These are phyloP conservation scores for Melipona quadrifasciata DNA, from an alignment of 1,140 invertebrate genomes.

Conservation along the genomic window DNA sequence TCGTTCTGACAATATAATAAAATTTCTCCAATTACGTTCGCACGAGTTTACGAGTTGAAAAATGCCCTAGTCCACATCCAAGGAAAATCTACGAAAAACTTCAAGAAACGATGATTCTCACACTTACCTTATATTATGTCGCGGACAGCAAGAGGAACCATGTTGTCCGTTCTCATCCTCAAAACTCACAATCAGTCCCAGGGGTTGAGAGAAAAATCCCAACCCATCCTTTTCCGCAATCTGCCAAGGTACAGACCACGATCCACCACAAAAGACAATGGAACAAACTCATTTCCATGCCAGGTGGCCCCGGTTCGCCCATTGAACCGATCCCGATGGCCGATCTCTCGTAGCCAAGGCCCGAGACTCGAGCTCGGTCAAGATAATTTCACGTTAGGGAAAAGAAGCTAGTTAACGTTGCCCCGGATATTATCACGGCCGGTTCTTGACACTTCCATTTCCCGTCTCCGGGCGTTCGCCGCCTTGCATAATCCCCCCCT, in stretches of 20 bases:
- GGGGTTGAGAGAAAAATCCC: neutral
- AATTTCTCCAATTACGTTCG: no score
- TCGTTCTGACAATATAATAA: no score
- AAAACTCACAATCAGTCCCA: neutral
- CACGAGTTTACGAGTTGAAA: no score
- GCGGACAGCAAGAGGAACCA: neutral
- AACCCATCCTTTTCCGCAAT: neutral
- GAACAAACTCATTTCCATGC: constrained; percentile 11
- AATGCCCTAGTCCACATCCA: no score
- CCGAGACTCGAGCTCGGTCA: neutral
- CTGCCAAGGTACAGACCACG: neutral
- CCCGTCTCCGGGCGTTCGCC: constrained; percentile 23
- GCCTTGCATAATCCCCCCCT: constrained; percentile 45
- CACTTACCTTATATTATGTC: no score
- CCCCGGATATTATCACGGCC: constrained; percentile 54
- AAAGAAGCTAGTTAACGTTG: constrained; percentile 49
- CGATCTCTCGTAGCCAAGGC: neutral
- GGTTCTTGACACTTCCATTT: constrained; percentile 59
- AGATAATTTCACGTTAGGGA: constrained; percentile 33
- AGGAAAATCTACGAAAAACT: no score
- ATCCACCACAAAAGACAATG: neutral
- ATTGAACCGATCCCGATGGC: constrained; percentile 3
- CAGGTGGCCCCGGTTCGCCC: neutral
- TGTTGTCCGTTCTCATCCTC: neutral
- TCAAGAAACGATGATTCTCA: no score